Percentiles rank a stretch among this genome's conserved stretches.
Evolutionary conservation across 2,888 invertebrate genomes (phyloP).

Genomic region (Aphodius granarius): DNA sequence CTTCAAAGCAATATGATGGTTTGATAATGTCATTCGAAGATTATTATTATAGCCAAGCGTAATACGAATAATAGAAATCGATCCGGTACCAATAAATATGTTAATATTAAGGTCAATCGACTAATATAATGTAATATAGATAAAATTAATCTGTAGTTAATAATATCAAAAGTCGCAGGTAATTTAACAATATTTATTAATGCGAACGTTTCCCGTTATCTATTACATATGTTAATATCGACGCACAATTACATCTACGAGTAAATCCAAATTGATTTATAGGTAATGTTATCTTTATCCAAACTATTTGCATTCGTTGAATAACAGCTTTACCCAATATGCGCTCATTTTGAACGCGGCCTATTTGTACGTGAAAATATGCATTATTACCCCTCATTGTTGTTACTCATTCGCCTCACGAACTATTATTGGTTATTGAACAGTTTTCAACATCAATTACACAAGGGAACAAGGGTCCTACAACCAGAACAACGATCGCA

Average conservation of each 20-base stretch:
- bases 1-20: neutral
- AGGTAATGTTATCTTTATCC: neutral
- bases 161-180: constrained; percentile 2
- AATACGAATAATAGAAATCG: neutral
- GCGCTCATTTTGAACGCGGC: neutral
- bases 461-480: too few relatives aligned
- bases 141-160: constrained; percentile 14
- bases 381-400: neutral
- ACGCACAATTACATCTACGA: neutral
- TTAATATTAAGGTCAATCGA: constrained; percentile 7
- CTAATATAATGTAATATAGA: constrained; percentile 6
- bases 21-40: too few relatives aligned
- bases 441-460: neutral
- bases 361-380: neutral
- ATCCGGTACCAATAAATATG: constrained; percentile 6
- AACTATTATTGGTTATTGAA: neutral
- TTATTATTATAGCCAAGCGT: neutral
- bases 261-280: neutral
- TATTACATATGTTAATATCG: constrained; percentile 5
- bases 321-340: neutral
- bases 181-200: constrained; percentile 13
- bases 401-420: neutral
- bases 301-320: neutral
- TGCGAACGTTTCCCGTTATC: neutral
- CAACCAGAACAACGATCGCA: too few relatives aligned